These are phyloP conservation scores for Rhinoraja longicauda DNA, from an alignment of 2,797 vertebrate species.

Conservation along the genomic window DNA sequence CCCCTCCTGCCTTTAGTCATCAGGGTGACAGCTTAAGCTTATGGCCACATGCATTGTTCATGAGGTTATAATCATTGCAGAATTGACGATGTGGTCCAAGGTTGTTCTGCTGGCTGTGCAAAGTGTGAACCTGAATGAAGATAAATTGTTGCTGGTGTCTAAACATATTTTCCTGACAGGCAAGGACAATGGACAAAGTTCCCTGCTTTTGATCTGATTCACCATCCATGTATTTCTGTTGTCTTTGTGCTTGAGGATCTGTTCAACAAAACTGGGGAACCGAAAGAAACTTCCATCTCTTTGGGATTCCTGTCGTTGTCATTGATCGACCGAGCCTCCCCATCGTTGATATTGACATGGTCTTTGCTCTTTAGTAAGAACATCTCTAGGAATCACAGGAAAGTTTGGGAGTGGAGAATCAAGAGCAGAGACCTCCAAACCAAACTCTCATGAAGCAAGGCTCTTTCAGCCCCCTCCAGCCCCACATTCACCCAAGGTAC, in stretches of 20 bases:
- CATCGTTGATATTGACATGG: too few species aligned
- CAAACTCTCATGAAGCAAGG: not conserved
- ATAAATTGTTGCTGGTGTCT: not conserved
- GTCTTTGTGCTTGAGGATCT: not conserved
- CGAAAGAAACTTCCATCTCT: not conserved
- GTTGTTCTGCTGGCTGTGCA: not conserved
- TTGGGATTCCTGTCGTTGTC: not conserved
- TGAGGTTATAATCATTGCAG: not conserved
- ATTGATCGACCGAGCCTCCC: not conserved
- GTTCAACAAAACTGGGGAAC: not conserved
- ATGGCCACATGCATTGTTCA: not conserved
- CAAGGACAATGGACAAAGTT: not conserved
- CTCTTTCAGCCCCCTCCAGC: not conserved
- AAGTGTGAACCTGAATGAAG: not conserved
- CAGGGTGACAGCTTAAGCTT: not conserved
- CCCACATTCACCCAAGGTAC: too few species aligned
- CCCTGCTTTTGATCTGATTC: not conserved
- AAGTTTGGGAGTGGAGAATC: not conserved
- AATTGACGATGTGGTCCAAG: not conserved
- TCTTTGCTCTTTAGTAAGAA: not conserved
- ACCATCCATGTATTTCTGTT: not conserved
- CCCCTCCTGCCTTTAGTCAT: not conserved
- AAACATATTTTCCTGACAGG: not conserved
- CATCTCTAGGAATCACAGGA: not conserved
- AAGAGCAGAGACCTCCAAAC: not conserved